Conservation (phyloP, 2,888 invertebrate species). For the Helobdella robusta region DNA sequence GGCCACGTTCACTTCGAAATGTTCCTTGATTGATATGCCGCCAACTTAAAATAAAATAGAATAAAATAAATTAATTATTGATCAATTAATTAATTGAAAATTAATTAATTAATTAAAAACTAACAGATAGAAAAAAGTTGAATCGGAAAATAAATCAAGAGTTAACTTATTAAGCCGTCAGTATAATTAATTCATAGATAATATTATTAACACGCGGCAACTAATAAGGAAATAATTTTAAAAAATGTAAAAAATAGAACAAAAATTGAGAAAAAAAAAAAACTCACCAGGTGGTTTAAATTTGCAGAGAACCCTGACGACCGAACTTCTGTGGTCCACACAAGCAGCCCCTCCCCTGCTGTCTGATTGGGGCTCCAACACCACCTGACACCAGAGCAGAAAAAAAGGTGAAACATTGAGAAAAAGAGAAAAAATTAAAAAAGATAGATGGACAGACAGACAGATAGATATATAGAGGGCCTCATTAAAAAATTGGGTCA, state of each 20-base stretch:
- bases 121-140: background rate
- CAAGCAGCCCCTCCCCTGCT: conserved; percentile 1
- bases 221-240: too few species aligned
- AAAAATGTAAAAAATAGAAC: too few species aligned
- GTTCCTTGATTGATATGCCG: conserved; percentile 94
- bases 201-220: too few species aligned
- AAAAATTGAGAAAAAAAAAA: too few species aligned
- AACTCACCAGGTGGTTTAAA: background rate
- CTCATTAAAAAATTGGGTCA: background rate
- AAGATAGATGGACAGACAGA: too few species aligned
- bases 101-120: background rate
- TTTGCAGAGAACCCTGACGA: conserved; percentile 1
- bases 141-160: too few species aligned
- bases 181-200: too few species aligned
- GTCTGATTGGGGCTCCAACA: conserved; percentile 14
- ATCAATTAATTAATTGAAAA: too few species aligned
- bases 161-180: too few species aligned
- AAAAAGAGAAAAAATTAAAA: background rate
- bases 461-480: conserved; percentile 5
- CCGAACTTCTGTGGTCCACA: background rate
- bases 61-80: background rate
- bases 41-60: conserved; percentile 52
- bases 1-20: conserved; percentile 90
- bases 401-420: background rate
- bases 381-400: background rate